Conservation (phyloP, 1,140 invertebrate species). For the Drosophila fuyamai region DNA sequence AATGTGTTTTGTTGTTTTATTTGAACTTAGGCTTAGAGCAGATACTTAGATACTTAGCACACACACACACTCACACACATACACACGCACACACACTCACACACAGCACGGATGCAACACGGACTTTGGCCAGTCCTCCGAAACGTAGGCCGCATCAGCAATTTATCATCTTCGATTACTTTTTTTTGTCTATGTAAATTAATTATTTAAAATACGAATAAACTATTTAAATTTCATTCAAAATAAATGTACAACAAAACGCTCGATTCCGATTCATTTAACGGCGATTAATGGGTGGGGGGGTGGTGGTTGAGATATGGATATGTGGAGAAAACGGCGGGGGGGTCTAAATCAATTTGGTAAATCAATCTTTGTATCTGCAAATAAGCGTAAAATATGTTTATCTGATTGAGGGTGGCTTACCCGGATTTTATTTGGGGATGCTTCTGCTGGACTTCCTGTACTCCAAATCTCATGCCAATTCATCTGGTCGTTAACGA, state of each 20-base stretch:
- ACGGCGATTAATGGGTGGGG: not conserved
- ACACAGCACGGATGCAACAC: not conserved
- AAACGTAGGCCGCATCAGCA: conserved; percentile 28
- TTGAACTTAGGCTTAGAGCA: conserved; percentile 52
- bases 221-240: conserved; percentile 77
- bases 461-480: not conserved
- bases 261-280: conserved; percentile 16
- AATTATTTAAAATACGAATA: conserved; percentile 69
- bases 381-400: conserved; percentile 63
- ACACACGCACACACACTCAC: conserved; percentile 7
- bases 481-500: conserved; percentile 60
- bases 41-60: conserved; percentile 51
- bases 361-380: conserved; percentile 49
- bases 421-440: conserved; percentile 27
- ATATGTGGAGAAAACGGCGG: not conserved
- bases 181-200: conserved; percentile 72
- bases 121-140: conserved; percentile 22
- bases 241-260: conserved; percentile 75
- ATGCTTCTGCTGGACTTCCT: conserved; percentile 29
- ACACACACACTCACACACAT: conserved; percentile 21
- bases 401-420: conserved; percentile 43
- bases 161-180: conserved; percentile 55
- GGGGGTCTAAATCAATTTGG: conserved; percentile 21
- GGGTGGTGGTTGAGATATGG: not conserved
- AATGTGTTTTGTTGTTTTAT: conserved; percentile 54